Evolutionary conservation across 2,797 vertebrate species (phyloP).

Genomic region (Mormyrops boulengeri): DNA sequence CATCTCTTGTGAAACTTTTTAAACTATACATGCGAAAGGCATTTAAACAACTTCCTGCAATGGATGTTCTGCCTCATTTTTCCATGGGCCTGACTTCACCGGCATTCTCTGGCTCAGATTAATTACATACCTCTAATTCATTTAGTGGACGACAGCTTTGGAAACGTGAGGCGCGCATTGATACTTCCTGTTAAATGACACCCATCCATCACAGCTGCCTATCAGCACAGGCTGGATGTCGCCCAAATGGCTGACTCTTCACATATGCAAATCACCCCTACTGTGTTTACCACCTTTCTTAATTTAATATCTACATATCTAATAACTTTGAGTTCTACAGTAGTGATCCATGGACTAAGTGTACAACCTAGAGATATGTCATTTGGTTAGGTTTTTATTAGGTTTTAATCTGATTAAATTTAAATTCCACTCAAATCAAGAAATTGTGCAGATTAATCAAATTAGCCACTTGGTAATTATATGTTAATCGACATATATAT

Average conservation of each 20-base stretch:
- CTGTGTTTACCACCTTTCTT: slow-evolving; percentile 39
- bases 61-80: neutral
- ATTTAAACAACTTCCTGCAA: neutral
- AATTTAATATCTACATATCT: slow-evolving; percentile 71
- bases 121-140: slow-evolving; percentile 84
- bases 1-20: neutral
- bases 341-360: neutral
- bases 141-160: slow-evolving; percentile 82
- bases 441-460: neutral
- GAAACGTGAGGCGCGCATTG: slow-evolving; percentile 71
- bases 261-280: slow-evolving; percentile 34
- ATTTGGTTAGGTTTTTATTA: neutral
- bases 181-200: slow-evolving; percentile 81
- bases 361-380: neutral
- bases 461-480: neutral
- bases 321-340: slow-evolving; percentile 22
- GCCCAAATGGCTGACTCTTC: slow-evolving; percentile 71
- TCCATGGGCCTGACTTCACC: neutral
- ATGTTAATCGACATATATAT: neutral
- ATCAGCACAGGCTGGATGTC: slow-evolving; percentile 71
- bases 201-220: slow-evolving; percentile 77
- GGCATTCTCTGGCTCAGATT: slow-evolving; percentile 70
- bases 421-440: neutral
- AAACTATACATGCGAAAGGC: neutral
- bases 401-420: neutral